phyloP scores from a whole-genome alignment of 2,113 vertebrate species.

The Leucoraja erinaceus region DNA sequence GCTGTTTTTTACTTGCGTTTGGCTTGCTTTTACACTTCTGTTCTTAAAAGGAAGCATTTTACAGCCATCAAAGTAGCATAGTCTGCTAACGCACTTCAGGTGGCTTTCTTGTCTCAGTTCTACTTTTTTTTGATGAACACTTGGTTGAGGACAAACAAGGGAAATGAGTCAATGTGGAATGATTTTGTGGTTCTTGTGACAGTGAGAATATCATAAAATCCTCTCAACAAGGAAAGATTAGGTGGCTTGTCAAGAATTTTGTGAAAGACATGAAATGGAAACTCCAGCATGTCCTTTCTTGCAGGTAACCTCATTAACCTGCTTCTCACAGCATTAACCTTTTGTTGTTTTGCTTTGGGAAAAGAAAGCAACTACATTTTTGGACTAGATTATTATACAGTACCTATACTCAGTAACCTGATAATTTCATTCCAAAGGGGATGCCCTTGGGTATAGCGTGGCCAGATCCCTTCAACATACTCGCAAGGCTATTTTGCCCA shows the following conservation, averaged over 20 bases:
- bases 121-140: background rate
- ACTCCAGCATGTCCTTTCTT: background rate
- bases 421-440: background rate
- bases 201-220: background rate
- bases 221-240: background rate
- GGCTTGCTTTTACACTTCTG: background rate
- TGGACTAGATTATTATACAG: background rate
- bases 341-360: background rate
- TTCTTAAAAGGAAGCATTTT: background rate
- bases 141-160: background rate
- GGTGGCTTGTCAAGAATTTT: background rate
- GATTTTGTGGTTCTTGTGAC: background rate
- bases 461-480: background rate
- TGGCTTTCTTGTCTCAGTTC: background rate
- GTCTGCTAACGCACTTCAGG: background rate
- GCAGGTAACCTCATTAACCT: conserved; percentile 15
- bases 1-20: background rate
- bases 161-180: background rate
- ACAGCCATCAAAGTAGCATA: background rate
- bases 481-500: background rate
- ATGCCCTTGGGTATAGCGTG: background rate
- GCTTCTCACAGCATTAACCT: background rate
- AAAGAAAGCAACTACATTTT: background rate
- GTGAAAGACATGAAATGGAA: background rate
- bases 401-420: background rate